Evolutionary conservation across 92 coral and sea anemone genomes (phyloP).

Genomic region (Epizoanthus fatuus): DNA sequence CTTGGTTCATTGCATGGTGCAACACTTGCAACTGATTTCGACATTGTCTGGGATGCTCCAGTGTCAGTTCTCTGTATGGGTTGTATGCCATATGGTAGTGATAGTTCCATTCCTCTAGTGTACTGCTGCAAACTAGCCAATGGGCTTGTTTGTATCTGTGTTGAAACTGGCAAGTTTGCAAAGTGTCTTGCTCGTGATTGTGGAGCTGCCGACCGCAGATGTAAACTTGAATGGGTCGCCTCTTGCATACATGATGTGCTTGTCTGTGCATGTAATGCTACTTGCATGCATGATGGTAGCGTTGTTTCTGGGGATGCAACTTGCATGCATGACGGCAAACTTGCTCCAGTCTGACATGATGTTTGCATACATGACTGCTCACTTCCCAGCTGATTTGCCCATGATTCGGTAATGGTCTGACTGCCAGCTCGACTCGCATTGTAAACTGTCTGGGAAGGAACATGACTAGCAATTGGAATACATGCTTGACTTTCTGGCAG

Average conservation of each 20-base stretch:
- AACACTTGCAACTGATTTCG: neutral
- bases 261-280: neutral
- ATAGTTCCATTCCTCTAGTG: neutral
- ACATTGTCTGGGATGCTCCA: neutral
- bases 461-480: neutral
- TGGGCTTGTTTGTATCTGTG: conserved; percentile 7
- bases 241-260: conserved; percentile 13
- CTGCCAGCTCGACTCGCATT: neutral
- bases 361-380: neutral
- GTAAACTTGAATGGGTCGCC: neutral
- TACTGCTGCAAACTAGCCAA: neutral
- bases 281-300: conserved; percentile 26
- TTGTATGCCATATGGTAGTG: neutral
- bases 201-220: neutral
- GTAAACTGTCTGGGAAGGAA: neutral
- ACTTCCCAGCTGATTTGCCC: neutral
- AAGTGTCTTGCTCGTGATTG: neutral
- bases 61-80: neutral
- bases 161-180: conserved; percentile 5
- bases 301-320: neutral
- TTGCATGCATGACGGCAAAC: neutral
- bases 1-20: conserved; percentile 2
- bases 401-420: neutral
- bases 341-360: neutral
- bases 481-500: neutral